Evolutionary conservation across 2,797 vertebrate genomes (phyloP).

Genomic region (Geotria australis): DNA sequence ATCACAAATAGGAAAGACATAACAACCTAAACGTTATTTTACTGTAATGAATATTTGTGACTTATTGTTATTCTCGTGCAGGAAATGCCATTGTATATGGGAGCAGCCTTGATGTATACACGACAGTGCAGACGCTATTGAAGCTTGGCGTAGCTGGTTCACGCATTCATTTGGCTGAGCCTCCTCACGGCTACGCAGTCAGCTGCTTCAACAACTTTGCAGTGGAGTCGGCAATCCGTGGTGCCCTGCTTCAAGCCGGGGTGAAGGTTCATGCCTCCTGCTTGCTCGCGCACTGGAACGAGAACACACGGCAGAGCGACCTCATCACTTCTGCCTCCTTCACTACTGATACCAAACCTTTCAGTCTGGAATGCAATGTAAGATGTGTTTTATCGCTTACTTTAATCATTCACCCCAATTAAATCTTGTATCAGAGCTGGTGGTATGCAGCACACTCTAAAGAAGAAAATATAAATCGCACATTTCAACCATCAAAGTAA

Average conservation of each 20-base stretch:
- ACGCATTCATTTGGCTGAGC: slow-evolving; percentile 27
- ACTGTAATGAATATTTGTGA: too few species aligned
- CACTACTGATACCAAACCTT: slow-evolving; percentile 9
- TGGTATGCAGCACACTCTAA: too few species aligned
- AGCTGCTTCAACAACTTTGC: slow-evolving; percentile 14
- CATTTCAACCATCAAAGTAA: too few species aligned
- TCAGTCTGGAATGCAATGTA: slow-evolving; percentile 32
- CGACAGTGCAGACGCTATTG: slow-evolving; percentile 27
- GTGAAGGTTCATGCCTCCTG: slow-evolving; percentile 18
- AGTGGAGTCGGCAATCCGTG: slow-evolving; percentile 11
- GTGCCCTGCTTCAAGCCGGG: slow-evolving; percentile 7
- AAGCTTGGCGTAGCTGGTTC: slow-evolving; percentile 20
- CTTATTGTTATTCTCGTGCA: slow-evolving; percentile 6
- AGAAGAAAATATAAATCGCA: too few species aligned
- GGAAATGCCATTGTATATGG: slow-evolving; percentile 50
- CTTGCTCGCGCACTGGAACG: slow-evolving; percentile 26
- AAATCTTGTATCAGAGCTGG: too few species aligned
- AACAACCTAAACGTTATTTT: too few species aligned
- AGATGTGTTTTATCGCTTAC: slow-evolving; percentile 7
- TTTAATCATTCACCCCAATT: accelerated
- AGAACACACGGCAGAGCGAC: slow-evolving; percentile 6
- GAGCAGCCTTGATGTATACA: slow-evolving; percentile 31
- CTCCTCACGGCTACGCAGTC: slow-evolving; percentile 4
- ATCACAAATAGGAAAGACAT: too few species aligned
- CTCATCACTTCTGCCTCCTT: slow-evolving; percentile 26